Evolutionary conservation across 1,140 invertebrate species (phyloP), one percentile per base, ranked within the genome.

Genomic region (Zophobas atratus): DNA sequence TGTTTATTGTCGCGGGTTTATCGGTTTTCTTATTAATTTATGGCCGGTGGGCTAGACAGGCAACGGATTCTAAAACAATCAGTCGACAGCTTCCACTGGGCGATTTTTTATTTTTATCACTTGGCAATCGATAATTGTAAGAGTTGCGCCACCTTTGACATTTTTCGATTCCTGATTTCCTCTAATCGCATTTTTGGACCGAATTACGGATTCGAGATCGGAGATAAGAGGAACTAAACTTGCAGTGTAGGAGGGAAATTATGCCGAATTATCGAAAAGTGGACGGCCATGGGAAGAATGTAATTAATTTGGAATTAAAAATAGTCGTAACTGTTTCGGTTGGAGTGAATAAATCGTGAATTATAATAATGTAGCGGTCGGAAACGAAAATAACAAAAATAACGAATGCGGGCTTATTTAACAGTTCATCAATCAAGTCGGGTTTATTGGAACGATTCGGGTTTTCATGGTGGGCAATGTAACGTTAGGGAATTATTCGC

Each of bases 21-120:
- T 57, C 56, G 33, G 35, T 57, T 57, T 36, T 1, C n/a, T 60
- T 60, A 60, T 60, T 60, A 60, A 60, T 60, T 60, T 38, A 60
- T 8, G 33, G 0, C 36, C 36, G 8, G 36, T 20, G 6, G 56
- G 36, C 56, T 60, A 36, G 56, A 60, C 56, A 6, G 43, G 34
- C 34, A 57, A 53, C 51, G n/a, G 32, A 4, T 20, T 20, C 8
- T 6, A 51, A 51, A 51, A 51, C 2, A 20, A 6, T 51, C 8
- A 8, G 43, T 46, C 43, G 3, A 20, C 20, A 20, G 20, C 20
- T 20, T 20, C 20, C 20, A 20, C 20, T 20, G 20, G 20, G 20
- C 20, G 20, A 20, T 20, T 20, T 20, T 20, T 20, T 20, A 20
- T 20, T 20, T 20, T 20, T 20, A 20, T 20, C 20, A 20, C 20